Base-by-base conservation (phyloP, 2,888 invertebrate genomes). In the Meiosimyza decipiens region DNA sequence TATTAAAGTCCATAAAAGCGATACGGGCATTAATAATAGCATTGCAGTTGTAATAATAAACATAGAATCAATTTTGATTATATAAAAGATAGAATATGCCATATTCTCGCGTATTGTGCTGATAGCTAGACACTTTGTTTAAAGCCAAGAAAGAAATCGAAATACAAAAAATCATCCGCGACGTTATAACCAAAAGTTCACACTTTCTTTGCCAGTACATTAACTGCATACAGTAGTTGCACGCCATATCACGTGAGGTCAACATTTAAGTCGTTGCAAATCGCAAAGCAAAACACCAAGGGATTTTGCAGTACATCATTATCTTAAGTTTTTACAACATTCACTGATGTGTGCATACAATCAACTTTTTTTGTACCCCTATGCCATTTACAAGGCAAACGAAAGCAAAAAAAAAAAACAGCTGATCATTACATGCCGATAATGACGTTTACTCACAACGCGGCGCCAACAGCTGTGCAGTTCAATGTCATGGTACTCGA, bases 191-290 rank as follows among this genome's bases (percentile, higher is more conserved):
- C 40, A 40, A 6, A 40, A 40, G 40, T 40, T 40, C 40, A 40
- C 40, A 40, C 40, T 40, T 40, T 40, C 40, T 40, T 40, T 40
- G 40, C 40, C 40, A 40, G 40, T 7, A 9, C 40, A 40, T 9
- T 40, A 65, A 52, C 54, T 52, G 65, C 54, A 57, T 50, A 59
- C 60, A 69, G 60, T 60, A 50, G 60, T 59, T 18, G 49, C 69
- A 69, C 69, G 69, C 69, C 52, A 69, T 40, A 60, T 51, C 51
- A 69, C 69, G 69, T 69, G 69, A 69, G 60, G 69, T 60, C 50
- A 40, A 40, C 40, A 9, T 40, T 40, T 40, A 40, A 40, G 40
- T 40, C 4, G 15, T 28, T 28, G 28, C 33, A 51, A 16, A 60
- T 33, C 51, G 28, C 51, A 40, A 60, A 69, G 50, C 9, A 40